Evolutionary conservation across 2,888 invertebrate genomes (phyloP).

Genomic region (Halictus ligatus): DNA sequence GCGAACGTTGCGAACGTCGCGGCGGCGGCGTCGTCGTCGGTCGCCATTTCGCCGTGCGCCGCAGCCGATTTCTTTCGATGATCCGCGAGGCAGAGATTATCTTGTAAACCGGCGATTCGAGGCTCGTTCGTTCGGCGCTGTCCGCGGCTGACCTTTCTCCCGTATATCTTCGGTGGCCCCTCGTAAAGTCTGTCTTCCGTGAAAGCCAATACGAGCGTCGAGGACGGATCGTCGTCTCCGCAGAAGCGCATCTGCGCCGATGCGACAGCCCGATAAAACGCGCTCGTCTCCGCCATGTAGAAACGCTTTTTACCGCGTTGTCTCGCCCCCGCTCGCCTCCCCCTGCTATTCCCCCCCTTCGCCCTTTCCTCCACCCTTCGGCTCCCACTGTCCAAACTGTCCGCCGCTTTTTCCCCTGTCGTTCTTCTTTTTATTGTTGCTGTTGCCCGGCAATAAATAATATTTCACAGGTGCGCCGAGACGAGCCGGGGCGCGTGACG

Average conservation of each 20-base stretch:
- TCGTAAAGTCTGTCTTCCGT: slow-evolving; percentile 50
- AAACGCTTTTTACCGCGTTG: slow-evolving; percentile 47
- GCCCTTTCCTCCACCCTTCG: neutral
- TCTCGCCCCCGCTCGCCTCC: slow-evolving; percentile 12
- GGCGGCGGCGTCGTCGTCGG: neutral
- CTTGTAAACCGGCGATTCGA: slow-evolving; percentile 40
- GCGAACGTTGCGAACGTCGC: neutral
- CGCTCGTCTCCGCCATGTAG: slow-evolving; percentile 40
- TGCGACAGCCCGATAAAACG: slow-evolving; percentile 77
- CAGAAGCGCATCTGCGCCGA: slow-evolving; percentile 78
- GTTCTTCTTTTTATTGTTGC: slow-evolving; percentile 39
- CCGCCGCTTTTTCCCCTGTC: slow-evolving; percentile 24
- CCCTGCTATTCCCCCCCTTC: neutral
- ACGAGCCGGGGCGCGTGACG: slow-evolving; percentile 54
- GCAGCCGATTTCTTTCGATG: slow-evolving; percentile 42
- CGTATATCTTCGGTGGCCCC: slow-evolving; percentile 39
- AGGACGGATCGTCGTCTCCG: slow-evolving; percentile 41
- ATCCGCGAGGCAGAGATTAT: slow-evolving; percentile 41
- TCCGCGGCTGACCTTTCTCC: slow-evolving; percentile 38
- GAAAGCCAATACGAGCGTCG: slow-evolving; percentile 57
- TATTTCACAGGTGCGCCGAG: slow-evolving; percentile 81
- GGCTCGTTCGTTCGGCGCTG: slow-evolving; percentile 10
- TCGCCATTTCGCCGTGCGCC: slow-evolving; percentile 15
- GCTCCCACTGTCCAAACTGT: slow-evolving; percentile 14
- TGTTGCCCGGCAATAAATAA: slow-evolving; percentile 78